Percentiles rank a stretch among this genome's conserved stretches.
phyloP scores from a whole-genome alignment of 2,888 invertebrate species.

The Drosophila villosipedis region DNA sequence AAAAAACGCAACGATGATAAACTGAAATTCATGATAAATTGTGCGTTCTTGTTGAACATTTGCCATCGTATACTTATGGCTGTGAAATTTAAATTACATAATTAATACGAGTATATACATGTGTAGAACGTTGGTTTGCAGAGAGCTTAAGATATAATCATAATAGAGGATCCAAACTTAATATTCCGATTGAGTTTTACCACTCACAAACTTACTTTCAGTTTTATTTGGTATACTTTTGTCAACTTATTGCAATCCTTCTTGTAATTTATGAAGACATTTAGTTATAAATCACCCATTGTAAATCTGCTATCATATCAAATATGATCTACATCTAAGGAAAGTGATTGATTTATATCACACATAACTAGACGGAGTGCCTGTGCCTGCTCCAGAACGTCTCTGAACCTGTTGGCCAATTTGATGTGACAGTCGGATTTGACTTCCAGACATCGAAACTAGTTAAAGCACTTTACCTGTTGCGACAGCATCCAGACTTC shows the following conservation, averaged over 20 bases:
- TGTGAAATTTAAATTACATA: constrained; percentile 13
- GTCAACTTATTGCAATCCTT: neutral
- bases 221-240: neutral
- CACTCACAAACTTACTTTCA: neutral
- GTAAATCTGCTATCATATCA: neutral
- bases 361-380: neutral
- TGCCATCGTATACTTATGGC: neutral
- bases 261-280: neutral
- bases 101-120: neutral
- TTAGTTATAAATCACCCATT: neutral
- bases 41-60: constrained; percentile 6
- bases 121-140: neutral
- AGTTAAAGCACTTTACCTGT: constrained; percentile 64
- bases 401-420: constrained; percentile 46
- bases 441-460: constrained; percentile 54
- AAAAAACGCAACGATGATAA: constrained; percentile 45
- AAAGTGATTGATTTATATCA: constrained; percentile 24
- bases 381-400: constrained; percentile 5
- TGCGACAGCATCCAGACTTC: constrained; percentile 41
- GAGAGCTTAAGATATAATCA: neutral
- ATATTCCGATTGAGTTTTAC: neutral
- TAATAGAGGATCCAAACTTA: neutral
- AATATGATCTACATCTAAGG: neutral
- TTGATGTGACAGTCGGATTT: constrained; percentile 37
- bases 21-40: constrained; percentile 53